Base-by-base conservation (phyloP, 2,888 invertebrate species). In the Sarcophaga caerulescens region DNA sequence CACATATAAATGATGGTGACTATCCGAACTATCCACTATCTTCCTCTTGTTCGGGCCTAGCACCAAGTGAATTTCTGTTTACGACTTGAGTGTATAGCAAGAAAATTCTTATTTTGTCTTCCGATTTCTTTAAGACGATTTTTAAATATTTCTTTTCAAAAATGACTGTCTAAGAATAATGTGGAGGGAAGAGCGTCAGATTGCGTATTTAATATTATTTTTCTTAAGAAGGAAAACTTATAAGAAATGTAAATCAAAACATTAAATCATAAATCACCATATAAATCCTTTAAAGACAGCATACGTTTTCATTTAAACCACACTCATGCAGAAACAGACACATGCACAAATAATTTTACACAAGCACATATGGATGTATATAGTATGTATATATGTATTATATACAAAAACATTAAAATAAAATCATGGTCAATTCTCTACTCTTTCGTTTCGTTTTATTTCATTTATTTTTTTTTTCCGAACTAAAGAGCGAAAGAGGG, bases 231-330 rank as follows among this genome's bases (percentile, higher is more conserved):
- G 17, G 5, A 52, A 17, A 52, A 52, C 0, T 4, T 12, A 84
- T 70, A 81, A 86, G 78, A 83, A 86, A 84, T 84, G 84, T 86
- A 86, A 86, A 86, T 86, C 86, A 86, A 74, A 81, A 84, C 66
- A 84, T 81, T 74, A 84, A 86, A 84, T 84, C 84, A 86, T 86
- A 84, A 86, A 86, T 86, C 86, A 86, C 86, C 45, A 45, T 35
- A 84, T 81, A 86, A 86, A 86, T 86, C 84, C 86, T 81, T 84
- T 86, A 62, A 70, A 86, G 84, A 84, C 81, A 86, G 77, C 86
- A 84, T 84, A 86, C 78, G 86, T 35, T 86, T 86, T 78, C 83
- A 60, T 73, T 19, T 59, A 52, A 63, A 45, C 65, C 70, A 25
- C 45, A 66, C 35, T 59, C 35, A 71, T n/a, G 57, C 10, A 71